A percentile compares a stretch with the other conserved stretches of the same genome.
Evolutionary conservation across 53 echinoderm and acorn worm genomes (phyloP).

Genomic region (Astropecten irregularis): DNA sequence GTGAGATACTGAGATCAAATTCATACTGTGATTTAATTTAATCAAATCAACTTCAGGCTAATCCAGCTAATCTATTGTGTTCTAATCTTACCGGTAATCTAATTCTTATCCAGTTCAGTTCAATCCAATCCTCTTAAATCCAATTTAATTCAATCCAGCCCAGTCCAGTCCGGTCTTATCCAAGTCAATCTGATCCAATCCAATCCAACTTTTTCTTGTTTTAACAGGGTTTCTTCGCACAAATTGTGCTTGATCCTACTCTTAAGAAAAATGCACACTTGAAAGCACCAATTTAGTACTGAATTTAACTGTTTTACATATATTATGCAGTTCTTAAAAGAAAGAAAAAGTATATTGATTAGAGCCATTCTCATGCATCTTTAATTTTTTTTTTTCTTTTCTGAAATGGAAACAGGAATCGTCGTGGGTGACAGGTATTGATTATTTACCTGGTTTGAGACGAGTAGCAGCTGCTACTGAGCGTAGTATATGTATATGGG

Average conservation of each 20-base stretch:
- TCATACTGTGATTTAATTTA: too few species aligned
- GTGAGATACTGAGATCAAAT: too few species aligned
- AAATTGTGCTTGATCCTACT: too few species aligned
- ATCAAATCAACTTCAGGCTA: too few species aligned
- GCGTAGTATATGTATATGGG: constrained; percentile 94
- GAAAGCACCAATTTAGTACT: too few species aligned
- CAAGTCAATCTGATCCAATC: neutral
- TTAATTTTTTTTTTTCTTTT: too few species aligned
- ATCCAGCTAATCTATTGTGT: too few species aligned
- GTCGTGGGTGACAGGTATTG: constrained; percentile 92
- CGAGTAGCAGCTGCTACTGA: constrained; percentile 82
- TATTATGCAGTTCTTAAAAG: too few species aligned
- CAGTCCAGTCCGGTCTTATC: neutral
- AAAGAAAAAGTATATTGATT: too few species aligned
- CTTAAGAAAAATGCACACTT: too few species aligned
- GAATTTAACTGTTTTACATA: too few species aligned
- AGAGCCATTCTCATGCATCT: too few species aligned
- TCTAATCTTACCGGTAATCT: neutral
- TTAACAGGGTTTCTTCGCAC: neutral
- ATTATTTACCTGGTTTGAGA: constrained; percentile 90
- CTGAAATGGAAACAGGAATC: constrained; percentile 83
- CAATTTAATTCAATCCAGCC: neutral
- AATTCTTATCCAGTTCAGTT: neutral
- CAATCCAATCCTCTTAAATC: neutral
- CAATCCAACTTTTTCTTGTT: neutral